Conservation (phyloP, 2,888 invertebrate genomes). For the Agonopterix arenella region DNA sequence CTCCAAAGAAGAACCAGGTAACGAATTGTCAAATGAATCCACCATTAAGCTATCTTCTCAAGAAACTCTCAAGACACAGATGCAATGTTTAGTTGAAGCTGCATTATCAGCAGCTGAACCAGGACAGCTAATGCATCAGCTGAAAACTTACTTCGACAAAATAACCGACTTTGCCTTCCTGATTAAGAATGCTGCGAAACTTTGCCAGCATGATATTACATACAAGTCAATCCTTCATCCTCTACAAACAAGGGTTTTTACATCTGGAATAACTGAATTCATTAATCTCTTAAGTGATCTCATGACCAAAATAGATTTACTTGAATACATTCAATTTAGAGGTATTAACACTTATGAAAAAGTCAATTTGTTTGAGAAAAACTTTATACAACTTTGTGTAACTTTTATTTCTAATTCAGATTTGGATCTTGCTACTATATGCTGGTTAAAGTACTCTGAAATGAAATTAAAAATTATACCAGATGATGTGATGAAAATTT, state of each 20-base stretch:
- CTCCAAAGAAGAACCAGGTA: constrained; percentile 14
- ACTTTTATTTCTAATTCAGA: constrained; percentile 55
- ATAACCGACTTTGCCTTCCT: constrained; percentile 48
- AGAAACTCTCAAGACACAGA: constrained; percentile 43
- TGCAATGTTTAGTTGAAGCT: constrained; percentile 32
- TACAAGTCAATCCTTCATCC: constrained; percentile 50
- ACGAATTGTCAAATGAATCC: constrained; percentile 19
- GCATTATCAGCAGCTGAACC: constrained; percentile 25
- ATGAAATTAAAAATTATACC: constrained; percentile 32
- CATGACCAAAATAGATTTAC: constrained; percentile 57
- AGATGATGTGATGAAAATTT: constrained; percentile 47
- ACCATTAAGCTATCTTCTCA: constrained; percentile 34
- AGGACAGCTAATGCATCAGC: constrained; percentile 29
- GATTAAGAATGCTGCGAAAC: constrained; percentile 32
- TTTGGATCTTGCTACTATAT: constrained; percentile 64
- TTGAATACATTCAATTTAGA: constrained; percentile 60
- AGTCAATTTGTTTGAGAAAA: constrained; percentile 44
- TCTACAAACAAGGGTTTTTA: constrained; percentile 48
- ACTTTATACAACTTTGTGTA: constrained; percentile 48
- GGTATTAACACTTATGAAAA: constrained; percentile 45
- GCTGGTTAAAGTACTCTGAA: constrained; percentile 64
- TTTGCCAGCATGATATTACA: constrained; percentile 41
- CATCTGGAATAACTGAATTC: constrained; percentile 25
- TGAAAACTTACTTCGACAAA: constrained; percentile 44
- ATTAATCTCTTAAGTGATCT: constrained; percentile 38